phyloP scores from a whole-genome alignment of 2,113 vertebrate genomes.

The Uria aalge region DNA sequence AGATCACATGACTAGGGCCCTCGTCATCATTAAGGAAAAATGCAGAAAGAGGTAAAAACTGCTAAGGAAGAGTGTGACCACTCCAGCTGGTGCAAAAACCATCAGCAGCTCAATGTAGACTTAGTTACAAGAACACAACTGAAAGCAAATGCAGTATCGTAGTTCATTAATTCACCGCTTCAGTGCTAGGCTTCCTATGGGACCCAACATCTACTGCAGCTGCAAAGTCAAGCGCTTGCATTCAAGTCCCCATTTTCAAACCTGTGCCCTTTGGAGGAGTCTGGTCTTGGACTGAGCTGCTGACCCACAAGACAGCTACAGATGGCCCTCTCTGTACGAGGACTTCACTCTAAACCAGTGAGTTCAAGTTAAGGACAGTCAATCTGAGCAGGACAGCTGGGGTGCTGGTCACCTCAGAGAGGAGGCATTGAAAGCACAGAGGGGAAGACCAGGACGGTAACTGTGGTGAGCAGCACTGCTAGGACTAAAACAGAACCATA shows the following conservation, averaged over 20 bases:
- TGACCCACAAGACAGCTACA: neutral
- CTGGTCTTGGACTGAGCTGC: neutral
- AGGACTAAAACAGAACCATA: neutral
- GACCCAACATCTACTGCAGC: neutral
- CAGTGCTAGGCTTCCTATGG: neutral
- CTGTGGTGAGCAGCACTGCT: neutral
- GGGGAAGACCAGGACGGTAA: neutral
- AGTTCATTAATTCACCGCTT: neutral
- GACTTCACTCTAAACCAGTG: neutral
- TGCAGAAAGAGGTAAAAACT: neutral
- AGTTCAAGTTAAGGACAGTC: neutral
- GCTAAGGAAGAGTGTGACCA: neutral
- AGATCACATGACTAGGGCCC: accelerated
- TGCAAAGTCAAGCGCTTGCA: neutral
- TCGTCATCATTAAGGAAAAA: neutral
- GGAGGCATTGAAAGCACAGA: neutral
- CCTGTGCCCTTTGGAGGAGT: neutral
- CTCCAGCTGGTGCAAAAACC: neutral
- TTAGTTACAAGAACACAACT: neutral
- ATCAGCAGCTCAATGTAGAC: neutral
- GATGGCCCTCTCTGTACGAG: accelerated
- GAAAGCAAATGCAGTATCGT: neutral
- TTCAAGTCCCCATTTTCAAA: neutral
- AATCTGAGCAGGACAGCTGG: neutral
- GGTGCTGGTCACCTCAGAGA: neutral